These are phyloP conservation scores for Limnephilus rhombicus DNA, from an alignment of 2,888 invertebrate species.

Conservation along the genomic window DNA sequence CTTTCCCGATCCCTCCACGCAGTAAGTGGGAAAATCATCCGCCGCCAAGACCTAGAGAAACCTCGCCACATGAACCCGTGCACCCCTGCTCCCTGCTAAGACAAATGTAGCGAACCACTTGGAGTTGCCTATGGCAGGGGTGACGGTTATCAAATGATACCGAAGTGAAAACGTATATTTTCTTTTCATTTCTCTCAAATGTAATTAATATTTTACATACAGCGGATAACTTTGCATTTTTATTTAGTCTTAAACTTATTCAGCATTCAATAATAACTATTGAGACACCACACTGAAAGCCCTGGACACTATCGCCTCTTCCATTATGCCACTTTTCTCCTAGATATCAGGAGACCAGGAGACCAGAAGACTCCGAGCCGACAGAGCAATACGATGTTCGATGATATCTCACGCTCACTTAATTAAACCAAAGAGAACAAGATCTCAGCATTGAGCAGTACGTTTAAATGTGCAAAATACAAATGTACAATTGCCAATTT, in stretches of 20 bases:
- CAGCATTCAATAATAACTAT: not conserved
- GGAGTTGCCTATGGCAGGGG: too few relatives aligned
- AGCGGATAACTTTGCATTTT: too few relatives aligned
- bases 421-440: slow-evolving; percentile 32
- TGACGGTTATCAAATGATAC: too few relatives aligned
- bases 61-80: too few relatives aligned
- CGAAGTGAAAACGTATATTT: too few relatives aligned
- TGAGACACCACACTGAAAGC: not conserved
- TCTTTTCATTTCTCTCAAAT: too few relatives aligned
- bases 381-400: slow-evolving; percentile 27
- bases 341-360: slow-evolving; percentile 10
- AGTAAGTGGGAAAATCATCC: too few relatives aligned
- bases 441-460: not conserved
- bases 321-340: not conserved
- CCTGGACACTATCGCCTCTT: not conserved
- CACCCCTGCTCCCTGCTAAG: too few relatives aligned
- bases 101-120: too few relatives aligned
- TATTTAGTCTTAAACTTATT: not conserved
- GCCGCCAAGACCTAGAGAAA: too few relatives aligned
- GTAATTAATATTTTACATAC: too few relatives aligned
- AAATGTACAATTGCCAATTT: slow-evolving; percentile 54
- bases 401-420: slow-evolving; percentile 42
- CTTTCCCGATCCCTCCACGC: too few relatives aligned
- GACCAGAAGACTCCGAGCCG: not conserved
- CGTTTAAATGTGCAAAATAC: slow-evolving; percentile 44